Evolutionary conservation across 2,888 invertebrate species (phyloP).

Genomic region (Callyntrura sp.): DNA sequence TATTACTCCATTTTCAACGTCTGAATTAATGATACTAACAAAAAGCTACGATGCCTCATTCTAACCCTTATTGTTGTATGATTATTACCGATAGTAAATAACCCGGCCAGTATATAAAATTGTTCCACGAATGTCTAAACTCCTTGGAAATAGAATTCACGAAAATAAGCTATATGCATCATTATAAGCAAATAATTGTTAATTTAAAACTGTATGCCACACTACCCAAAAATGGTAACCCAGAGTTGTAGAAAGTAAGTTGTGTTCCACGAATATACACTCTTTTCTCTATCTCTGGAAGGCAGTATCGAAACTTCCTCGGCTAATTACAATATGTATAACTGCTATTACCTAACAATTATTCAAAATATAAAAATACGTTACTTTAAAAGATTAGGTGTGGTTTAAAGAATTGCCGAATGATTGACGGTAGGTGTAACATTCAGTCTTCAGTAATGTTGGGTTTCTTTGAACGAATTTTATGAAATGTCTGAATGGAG

Average conservation of each 20-base stretch:
- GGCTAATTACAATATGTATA: constrained; percentile 40
- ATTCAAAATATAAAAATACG: constrained; percentile 62
- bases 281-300: constrained; percentile 54
- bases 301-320: constrained; percentile 45
- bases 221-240: constrained; percentile 65
- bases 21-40: constrained; percentile 48
- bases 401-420: constrained; percentile 14
- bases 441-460: constrained; percentile 14
- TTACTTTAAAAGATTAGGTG: constrained; percentile 39
- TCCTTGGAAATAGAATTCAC: constrained; percentile 38
- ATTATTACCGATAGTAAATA: constrained; percentile 58
- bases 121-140: constrained; percentile 56
- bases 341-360: constrained; percentile 64
- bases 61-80: constrained; percentile 35
- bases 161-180: constrained; percentile 44
- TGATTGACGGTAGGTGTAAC: constrained; percentile 32
- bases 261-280: constrained; percentile 11
- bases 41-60: constrained; percentile 39
- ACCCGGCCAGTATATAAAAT: constrained; percentile 73
- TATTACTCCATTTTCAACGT: constrained; percentile 20
- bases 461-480: constrained; percentile 33
- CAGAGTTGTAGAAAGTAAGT: constrained; percentile 44
- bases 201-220: constrained; percentile 64
- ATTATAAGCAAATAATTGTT: constrained; percentile 30
- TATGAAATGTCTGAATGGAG: constrained; percentile 49